phyloP scores from a whole-genome alignment of 2,113 vertebrate species.

The Centropus bengalensis region DNA sequence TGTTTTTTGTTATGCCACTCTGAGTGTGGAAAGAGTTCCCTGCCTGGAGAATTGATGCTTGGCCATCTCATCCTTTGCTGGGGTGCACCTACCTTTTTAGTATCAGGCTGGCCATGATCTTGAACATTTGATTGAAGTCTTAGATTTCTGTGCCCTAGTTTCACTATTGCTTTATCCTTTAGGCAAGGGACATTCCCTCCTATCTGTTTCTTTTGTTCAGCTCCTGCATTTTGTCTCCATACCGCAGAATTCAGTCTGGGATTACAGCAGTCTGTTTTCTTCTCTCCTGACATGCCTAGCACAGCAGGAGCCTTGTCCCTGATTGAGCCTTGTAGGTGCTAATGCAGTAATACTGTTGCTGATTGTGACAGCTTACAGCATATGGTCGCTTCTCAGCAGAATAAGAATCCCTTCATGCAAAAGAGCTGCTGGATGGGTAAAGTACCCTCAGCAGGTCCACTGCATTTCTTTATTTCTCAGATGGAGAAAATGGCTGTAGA shows the following conservation, averaged over 20 bases:
- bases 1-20: background rate
- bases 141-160: background rate
- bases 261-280: conserved; percentile 4
- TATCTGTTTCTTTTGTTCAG: background rate
- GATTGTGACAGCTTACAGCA: background rate
- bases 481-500: background rate
- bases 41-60: background rate
- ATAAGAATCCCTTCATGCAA: background rate
- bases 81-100: background rate
- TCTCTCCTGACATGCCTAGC: background rate
- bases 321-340: background rate
- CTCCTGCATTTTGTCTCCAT: background rate
- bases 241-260: background rate
- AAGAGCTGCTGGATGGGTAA: background rate
- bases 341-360: conserved; percentile 17
- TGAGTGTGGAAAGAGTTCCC: background rate
- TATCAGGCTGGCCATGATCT: background rate
- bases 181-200: background rate
- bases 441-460: background rate
- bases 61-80: background rate
- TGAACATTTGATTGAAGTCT: background rate
- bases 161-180: background rate
- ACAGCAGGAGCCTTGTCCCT: background rate
- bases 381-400: background rate
- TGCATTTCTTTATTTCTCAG: background rate